A percentile compares a stretch with the other conserved stretches of the same genome.
Conservation (phyloP, 2,797 vertebrate genomes). For the Melanogrammus aeglefinus region DNA sequence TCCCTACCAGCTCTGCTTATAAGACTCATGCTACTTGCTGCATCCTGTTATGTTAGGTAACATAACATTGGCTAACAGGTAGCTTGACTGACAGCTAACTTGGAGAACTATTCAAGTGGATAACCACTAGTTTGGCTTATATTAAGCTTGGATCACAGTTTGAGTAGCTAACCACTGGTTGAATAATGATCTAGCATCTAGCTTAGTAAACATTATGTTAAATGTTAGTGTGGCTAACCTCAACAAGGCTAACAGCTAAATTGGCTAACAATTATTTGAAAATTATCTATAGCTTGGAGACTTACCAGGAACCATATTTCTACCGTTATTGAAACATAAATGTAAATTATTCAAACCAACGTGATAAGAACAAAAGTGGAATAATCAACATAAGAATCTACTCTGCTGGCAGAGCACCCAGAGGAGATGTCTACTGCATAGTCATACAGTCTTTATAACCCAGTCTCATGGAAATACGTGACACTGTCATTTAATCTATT, state of each 20-base stretch:
- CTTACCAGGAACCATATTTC: no score
- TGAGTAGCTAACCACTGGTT: no score
- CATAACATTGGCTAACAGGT: not conserved
- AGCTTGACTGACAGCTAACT: not conserved
- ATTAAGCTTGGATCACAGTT: no score
- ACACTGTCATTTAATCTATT: no score
- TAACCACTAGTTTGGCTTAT: not conserved
- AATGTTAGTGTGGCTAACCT: no score
- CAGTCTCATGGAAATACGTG: no score
- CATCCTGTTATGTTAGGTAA: not conserved
- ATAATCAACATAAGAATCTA: not conserved
- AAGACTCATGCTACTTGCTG: not conserved
- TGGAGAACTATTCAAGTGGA: not conserved
- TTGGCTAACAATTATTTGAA: not conserved
- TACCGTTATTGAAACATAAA: no score
- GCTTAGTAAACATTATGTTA: not conserved
- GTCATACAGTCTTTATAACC: not conserved
- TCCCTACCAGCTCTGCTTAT: not conserved
- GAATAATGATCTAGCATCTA: no score
- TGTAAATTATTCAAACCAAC: not conserved
- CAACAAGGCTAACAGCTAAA: not conserved
- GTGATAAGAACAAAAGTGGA: not conserved
- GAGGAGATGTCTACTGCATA: not conserved
- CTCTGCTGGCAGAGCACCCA: not conserved
- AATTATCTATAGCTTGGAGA: not conserved